Evolutionary conservation across 2,888 invertebrate genomes (phyloP).

Genomic region (Catonia carolina): DNA sequence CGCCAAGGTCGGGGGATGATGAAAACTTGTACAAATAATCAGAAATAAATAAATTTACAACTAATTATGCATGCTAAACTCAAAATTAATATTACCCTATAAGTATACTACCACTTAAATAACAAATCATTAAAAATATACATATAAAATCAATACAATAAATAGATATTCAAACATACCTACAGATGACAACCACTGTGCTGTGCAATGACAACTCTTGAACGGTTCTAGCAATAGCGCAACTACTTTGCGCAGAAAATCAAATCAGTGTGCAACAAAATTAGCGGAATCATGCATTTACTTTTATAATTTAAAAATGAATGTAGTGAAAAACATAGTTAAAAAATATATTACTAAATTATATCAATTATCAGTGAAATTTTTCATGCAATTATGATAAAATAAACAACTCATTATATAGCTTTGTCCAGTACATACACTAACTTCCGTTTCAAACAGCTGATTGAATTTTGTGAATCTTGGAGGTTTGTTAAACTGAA

Average conservation of each 20-base stretch:
- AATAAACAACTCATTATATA: background rate
- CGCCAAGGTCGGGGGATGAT: slow-evolving; percentile 21
- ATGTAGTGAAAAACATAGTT: no score
- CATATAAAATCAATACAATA: background rate
- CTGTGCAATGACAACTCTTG: slow-evolving; percentile 26
- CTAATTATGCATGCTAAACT: background rate
- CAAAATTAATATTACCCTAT: background rate
- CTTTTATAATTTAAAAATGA: no score
- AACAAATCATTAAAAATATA: background rate
- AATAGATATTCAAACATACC: background rate
- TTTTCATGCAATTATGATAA: no score
- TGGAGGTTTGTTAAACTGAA: no score
- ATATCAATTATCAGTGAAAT: no score
- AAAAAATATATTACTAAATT: no score
- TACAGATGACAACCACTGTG: slow-evolving; percentile 20
- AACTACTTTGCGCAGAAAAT: slow-evolving; percentile 6
- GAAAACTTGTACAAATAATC: background rate
- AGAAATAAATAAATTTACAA: background rate
- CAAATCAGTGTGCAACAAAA: background rate
- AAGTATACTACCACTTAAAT: background rate
- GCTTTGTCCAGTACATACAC: background rate
- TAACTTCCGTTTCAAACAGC: slow-evolving; percentile 11
- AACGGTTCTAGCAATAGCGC: slow-evolving; percentile 21
- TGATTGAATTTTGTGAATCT: slow-evolving; percentile 1
- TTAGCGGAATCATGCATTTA: background rate